Base-by-base conservation (phyloP, 1,140 invertebrate species). In the Phymorhynchus buccinoides region DNA sequence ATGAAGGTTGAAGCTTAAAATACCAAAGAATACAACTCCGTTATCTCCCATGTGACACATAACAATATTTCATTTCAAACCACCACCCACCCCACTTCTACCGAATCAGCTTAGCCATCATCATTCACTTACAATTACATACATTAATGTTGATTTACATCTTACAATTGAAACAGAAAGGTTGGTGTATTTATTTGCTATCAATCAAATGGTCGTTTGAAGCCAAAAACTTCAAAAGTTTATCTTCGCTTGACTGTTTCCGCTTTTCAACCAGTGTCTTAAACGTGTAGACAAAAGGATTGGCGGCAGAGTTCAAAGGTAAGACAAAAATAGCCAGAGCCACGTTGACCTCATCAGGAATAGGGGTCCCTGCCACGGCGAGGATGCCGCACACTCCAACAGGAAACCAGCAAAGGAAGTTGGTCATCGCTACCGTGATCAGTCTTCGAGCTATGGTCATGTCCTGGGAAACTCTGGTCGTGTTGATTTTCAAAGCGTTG, bases 251-350 rank as follows among this genome's bases (percentile, higher is more conserved):
- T 9, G 48, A 52, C 22, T 30, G 7, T 27, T 80, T 52, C 41
- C 30, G 44, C 22, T 41, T 44, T 39, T 80, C 37, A 1, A 68
- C 16, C 4, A 85, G 41, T n/a, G 62, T 18, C 52, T 85, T 85
- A 6, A 68, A 66, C 1, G 88, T 89, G 73, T 90, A 90, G 9
- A 90, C 66, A 35, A 89, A 86, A 0, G 89, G 89, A 32, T 89
- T 89, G 27, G 88, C 48, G 18, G 89, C 88, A 1, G 88, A 87
- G 48, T 89, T 89, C 7, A 87, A 75, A 1, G 89, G 88, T 27
- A 88, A 52, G 41, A 88, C 84, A 48, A 89, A 88, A 1, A 89
- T 86, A 6, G 86, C 87, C 0, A 84, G 66, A 80, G 85, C 88
- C 1, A 87, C 87, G 44, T 88, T 87, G 16, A 88, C 86, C 48